Conservation (phyloP, 37 sponge, comb jelly and placozoan species). For the Oscarella lobularis region DNA sequence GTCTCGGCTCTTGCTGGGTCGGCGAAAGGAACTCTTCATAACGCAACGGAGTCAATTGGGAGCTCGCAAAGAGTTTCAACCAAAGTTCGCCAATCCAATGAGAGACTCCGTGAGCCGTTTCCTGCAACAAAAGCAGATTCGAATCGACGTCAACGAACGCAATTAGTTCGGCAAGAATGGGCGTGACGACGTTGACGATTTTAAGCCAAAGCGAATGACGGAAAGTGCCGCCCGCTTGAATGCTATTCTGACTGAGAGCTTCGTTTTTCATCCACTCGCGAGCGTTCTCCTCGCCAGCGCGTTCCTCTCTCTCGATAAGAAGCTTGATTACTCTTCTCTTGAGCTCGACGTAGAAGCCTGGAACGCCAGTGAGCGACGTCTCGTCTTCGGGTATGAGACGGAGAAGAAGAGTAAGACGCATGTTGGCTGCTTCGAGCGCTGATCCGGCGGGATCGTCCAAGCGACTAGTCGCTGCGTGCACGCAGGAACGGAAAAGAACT, state of each 20-base stretch:
- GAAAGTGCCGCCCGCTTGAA: constrained; percentile 26
- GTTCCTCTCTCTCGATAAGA: not conserved
- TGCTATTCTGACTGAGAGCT: constrained; percentile 1
- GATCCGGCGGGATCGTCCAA: not conserved
- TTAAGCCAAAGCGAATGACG: constrained; percentile 1
- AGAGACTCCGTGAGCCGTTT: not conserved
- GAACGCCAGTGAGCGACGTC: not conserved
- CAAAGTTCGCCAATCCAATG: not conserved
- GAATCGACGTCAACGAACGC: constrained; percentile 7
- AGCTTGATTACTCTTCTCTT: not conserved
- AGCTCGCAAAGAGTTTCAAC: not conserved
- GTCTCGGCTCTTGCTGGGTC: not conserved
- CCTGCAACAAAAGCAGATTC: constrained; percentile 33
- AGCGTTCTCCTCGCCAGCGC: not conserved
- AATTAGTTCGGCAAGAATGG: constrained; percentile 19
- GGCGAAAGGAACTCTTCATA: not conserved
- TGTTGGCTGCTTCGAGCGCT: not conserved
- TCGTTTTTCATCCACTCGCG: constrained; percentile 15
- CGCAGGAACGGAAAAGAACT: not conserved
- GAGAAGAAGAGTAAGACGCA: not conserved
- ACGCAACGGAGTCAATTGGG: not conserved
- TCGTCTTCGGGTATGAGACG: not conserved
- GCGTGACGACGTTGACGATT: constrained; percentile 10
- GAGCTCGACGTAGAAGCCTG: not conserved
- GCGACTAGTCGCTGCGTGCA: not conserved